Conservation (phyloP, 2,888 invertebrate species). For the Bugulina stolonifera region DNA sequence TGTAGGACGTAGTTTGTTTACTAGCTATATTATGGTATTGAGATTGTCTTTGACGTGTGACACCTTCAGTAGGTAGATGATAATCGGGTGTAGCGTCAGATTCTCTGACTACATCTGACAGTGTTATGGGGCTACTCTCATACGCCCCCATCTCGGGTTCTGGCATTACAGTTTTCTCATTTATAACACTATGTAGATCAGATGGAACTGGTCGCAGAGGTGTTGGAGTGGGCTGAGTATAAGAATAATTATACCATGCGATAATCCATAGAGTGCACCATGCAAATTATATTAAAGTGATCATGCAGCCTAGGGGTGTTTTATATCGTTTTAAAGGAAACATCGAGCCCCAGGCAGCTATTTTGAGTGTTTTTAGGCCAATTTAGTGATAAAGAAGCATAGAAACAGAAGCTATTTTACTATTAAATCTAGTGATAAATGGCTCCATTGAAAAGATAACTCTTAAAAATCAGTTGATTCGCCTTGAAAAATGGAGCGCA, state of each 20-base stretch:
- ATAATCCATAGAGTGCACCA: too few relatives aligned
- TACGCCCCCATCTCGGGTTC: constrained; percentile 1
- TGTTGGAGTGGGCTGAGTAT: constrained; percentile 14
- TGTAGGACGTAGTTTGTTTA: constrained; percentile 6
- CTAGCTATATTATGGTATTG: background rate
- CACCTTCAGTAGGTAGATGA: constrained; percentile 8
- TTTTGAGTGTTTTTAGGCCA: too few relatives aligned
- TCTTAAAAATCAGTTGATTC: too few relatives aligned
- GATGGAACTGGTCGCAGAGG: background rate
- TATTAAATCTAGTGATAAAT: too few relatives aligned
- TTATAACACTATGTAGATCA: background rate
- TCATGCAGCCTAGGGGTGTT: too few relatives aligned
- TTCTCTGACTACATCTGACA: constrained; percentile 23
- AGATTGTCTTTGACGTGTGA: constrained; percentile 3
- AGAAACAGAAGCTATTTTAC: too few relatives aligned
- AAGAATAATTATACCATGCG: background rate
- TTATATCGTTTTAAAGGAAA: too few relatives aligned
- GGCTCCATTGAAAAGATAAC: too few relatives aligned
- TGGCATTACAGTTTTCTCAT: constrained; percentile 15
- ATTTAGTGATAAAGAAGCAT: too few relatives aligned
- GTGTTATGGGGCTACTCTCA: constrained; percentile 16
- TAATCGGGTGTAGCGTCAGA: constrained; percentile 7
- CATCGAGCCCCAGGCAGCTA: too few relatives aligned
- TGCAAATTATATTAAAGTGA: too few relatives aligned
- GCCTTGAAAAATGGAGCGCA: too few relatives aligned